Percentiles rank a stretch among this genome's conserved stretches.
phyloP scores from a whole-genome alignment of 1,140 invertebrate species.

The Campoletis sonorensis region DNA sequence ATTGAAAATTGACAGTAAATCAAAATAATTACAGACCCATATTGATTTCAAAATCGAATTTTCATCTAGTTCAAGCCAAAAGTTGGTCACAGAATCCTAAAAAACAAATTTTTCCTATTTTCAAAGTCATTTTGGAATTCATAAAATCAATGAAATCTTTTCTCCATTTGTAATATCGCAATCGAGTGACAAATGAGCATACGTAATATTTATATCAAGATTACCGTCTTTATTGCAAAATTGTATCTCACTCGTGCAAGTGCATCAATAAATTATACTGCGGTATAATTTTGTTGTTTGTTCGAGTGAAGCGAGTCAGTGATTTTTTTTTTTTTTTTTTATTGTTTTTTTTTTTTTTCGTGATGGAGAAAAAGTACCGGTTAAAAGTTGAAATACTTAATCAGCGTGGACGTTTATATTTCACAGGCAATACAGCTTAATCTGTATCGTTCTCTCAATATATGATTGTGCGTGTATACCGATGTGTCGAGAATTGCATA shows the following conservation, averaged over 20 bases:
- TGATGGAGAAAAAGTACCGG: background rate
- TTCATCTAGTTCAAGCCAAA: too few species aligned
- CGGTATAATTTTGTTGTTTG: background rate
- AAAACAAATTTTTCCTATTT: too few species aligned
- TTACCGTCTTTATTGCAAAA: background rate
- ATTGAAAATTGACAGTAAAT: too few species aligned
- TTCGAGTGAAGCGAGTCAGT: background rate
- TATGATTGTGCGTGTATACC: background rate
- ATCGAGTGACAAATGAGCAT: too few species aligned
- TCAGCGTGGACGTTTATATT: slow-evolving; percentile 3
- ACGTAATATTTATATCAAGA: too few species aligned
- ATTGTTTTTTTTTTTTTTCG: background rate
- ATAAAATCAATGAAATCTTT: too few species aligned
- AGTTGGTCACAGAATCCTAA: too few species aligned
- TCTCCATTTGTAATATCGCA: too few species aligned
- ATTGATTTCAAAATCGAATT: too few species aligned
- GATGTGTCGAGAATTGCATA: slow-evolving; percentile 5
- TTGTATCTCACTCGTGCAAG: background rate
- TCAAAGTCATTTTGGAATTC: too few species aligned
- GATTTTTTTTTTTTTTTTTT: background rate
- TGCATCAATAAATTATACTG: background rate
- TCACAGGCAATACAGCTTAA: background rate
- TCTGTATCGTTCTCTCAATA: background rate
- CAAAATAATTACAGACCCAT: too few species aligned
- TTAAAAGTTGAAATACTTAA: slow-evolving; percentile 9